phyloP scores from a whole-genome alignment of 2,797 vertebrate genomes.

The Pseudochirops corinnae region DNA sequence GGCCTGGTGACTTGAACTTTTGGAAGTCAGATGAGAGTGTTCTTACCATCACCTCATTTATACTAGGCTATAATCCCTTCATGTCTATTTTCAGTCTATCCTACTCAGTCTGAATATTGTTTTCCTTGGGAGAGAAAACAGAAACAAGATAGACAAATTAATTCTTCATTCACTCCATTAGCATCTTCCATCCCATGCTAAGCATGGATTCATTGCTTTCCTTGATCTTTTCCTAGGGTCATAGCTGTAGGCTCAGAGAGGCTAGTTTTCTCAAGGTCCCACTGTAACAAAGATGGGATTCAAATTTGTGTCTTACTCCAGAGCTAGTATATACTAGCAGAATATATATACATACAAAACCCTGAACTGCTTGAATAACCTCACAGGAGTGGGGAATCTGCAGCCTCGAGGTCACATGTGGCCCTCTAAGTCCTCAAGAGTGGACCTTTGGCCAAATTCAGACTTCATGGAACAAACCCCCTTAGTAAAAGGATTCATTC shows the following conservation, averaged over 20 bases:
- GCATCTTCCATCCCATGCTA: not conserved
- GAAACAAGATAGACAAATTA: not conserved
- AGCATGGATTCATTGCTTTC: not conserved
- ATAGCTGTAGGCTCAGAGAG: not conserved
- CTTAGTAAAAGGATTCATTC: too few species aligned
- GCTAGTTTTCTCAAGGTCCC: too few species aligned
- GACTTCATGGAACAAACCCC: too few species aligned
- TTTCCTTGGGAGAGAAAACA: not conserved
- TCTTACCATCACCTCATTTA: not conserved
- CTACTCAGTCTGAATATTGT: not conserved
- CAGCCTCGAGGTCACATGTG: too few species aligned
- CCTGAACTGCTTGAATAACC: not conserved
- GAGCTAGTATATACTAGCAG: not conserved
- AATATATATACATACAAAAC: not conserved
- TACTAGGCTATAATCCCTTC: not conserved
- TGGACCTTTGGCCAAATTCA: too few species aligned
- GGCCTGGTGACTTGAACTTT: not conserved
- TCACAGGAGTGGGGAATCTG: not conserved
- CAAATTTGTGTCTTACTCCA: not conserved
- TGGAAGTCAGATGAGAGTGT: not conserved
- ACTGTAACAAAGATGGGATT: not conserved
- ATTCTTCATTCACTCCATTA: not conserved
- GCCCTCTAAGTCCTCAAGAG: too few species aligned
- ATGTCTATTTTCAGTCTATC: not conserved
- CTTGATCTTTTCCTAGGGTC: not conserved